phyloP scores from a whole-genome alignment of 2,797 vertebrate species.

The Crypturellus tataupa region DNA sequence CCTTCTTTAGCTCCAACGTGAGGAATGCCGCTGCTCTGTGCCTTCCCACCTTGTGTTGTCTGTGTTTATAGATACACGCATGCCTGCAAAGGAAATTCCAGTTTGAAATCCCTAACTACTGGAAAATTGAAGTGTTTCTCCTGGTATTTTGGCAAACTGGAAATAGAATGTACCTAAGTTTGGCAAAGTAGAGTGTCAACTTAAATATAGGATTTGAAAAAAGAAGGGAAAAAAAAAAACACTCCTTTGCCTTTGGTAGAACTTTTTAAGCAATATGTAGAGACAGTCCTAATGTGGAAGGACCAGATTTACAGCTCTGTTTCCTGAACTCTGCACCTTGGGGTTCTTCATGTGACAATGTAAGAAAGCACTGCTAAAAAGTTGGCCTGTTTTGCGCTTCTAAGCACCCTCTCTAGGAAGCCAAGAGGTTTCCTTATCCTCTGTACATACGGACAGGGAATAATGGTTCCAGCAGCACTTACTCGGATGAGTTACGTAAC shows the following conservation, averaged over 20 bases:
- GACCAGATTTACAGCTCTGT: not conserved
- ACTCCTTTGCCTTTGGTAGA: not conserved
- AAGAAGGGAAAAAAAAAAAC: too few species aligned
- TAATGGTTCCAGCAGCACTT: not conserved
- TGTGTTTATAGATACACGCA: not conserved
- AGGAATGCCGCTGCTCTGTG: not conserved
- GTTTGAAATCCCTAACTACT: not conserved
- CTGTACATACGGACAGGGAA: not conserved
- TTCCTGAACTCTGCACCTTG: not conserved
- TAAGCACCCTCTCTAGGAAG: not conserved
- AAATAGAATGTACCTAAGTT: not conserved
- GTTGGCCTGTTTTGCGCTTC: not conserved
- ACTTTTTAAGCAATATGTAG: not conserved
- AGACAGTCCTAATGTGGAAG: not conserved
- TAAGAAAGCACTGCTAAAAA: constrained; percentile 7
- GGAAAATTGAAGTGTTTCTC: not conserved
- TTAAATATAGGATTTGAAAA: not conserved
- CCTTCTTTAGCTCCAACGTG: not conserved
- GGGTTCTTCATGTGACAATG: not conserved
- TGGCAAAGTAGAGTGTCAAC: not conserved
- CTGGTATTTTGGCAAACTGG: not conserved
- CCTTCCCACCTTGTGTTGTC: not conserved
- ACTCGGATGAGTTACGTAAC: not conserved
- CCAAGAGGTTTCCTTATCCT: not conserved
- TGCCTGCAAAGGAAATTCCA: not conserved